These are phyloP conservation scores for Mormyrus lacerda DNA, from an alignment of 2,113 vertebrate genomes.

Conservation along the genomic window DNA sequence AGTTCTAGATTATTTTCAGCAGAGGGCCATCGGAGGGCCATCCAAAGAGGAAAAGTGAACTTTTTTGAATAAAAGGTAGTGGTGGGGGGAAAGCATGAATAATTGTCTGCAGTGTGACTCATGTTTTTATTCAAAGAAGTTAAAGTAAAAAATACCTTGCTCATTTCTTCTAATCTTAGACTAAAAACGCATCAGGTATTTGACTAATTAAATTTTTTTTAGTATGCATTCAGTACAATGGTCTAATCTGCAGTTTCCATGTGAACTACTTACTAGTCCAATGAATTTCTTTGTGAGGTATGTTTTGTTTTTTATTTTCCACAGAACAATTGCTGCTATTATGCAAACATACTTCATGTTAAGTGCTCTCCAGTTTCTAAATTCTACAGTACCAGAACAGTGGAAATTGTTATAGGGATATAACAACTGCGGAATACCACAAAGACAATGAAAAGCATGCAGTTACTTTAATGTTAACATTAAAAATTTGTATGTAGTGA, in stretches of 20 bases:
- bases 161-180: not conserved
- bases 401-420: no score
- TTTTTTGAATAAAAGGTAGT: not conserved
- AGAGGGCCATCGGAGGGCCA: no score
- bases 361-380: not conserved
- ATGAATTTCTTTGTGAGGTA: not conserved
- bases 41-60: not conserved
- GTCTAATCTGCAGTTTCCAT: not conserved
- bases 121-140: not conserved
- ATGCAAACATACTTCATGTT: not conserved
- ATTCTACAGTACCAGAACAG: not conserved
- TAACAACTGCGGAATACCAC: not conserved
- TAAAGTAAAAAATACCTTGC: not conserved
- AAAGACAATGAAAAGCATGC: not conserved
- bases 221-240: not conserved
- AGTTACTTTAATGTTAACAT: not conserved
- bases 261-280: not conserved
- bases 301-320: not conserved
- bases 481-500: no score
- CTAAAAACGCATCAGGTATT: not conserved
- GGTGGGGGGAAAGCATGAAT: not conserved
- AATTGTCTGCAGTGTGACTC: not conserved
- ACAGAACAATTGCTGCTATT: not conserved
- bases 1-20: not conserved
- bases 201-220: not conserved